Conservation (phyloP, 2,113 vertebrate species). For the Notothenia coriiceps region DNA sequence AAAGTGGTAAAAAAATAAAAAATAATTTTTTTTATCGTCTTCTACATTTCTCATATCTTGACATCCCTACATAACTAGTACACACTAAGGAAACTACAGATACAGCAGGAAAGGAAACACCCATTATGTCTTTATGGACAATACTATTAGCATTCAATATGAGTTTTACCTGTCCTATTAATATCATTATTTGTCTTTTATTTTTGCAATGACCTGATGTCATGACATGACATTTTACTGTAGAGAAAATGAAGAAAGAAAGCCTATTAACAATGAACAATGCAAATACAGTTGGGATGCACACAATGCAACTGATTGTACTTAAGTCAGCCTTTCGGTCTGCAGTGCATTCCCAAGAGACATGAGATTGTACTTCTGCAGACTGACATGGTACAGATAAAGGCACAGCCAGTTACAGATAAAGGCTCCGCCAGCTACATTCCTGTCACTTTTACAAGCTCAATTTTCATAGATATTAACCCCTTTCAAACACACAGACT, state of each 20-base stretch:
- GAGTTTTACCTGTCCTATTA: neutral
- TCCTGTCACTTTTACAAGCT: slow-evolving; percentile 30
- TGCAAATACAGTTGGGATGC: neutral
- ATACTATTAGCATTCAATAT: neutral
- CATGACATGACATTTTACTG: neutral
- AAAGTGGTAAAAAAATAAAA: too few species aligned
- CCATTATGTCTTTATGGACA: too few species aligned
- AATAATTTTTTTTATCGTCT: too few species aligned
- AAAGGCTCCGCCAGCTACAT: slow-evolving; percentile 15
- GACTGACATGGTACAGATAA: slow-evolving; percentile 43
- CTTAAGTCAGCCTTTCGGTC: neutral
- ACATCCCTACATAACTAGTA: neutral
- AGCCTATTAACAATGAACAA: slow-evolving; percentile 36
- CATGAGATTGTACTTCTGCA: slow-evolving; percentile 19
- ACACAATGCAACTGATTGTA: slow-evolving; percentile 37
- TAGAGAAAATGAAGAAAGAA: slow-evolving; percentile 1
- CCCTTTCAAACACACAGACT: neutral
- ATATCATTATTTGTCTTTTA: neutral
- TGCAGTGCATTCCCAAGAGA: slow-evolving; percentile 29
- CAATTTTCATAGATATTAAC: slow-evolving; percentile 17
- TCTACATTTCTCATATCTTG: too few species aligned
- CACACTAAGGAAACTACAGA: neutral
- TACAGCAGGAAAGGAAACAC: neutral
- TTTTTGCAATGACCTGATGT: slow-evolving; percentile 2
- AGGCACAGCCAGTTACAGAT: slow-evolving; percentile 10